Conservation (phyloP, 2,113 vertebrate species). For the Psittacula cyanocephala region DNA sequence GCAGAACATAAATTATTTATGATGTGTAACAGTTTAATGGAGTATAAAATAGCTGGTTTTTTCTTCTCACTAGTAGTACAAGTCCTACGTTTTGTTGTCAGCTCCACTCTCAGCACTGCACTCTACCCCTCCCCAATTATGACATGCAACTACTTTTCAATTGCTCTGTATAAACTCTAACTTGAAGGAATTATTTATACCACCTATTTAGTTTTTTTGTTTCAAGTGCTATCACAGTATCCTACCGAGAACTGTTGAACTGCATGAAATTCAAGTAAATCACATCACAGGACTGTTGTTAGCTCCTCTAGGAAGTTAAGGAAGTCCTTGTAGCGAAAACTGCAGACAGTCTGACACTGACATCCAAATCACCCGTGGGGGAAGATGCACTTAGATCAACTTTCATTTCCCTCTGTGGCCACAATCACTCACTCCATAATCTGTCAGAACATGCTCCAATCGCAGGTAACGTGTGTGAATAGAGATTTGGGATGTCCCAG, state of each 20-base stretch:
- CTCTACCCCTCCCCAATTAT: conserved; percentile 56
- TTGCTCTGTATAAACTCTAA: conserved; percentile 52
- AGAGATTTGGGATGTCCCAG: not conserved
- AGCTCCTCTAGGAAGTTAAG: not conserved
- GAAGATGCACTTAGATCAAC: not conserved
- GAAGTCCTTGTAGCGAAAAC: not conserved
- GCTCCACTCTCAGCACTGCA: conserved; percentile 32
- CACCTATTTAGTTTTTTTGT: conserved; percentile 53
- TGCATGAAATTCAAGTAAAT: not conserved
- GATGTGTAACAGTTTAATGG: conserved; percentile 75
- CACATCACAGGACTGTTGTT: not conserved
- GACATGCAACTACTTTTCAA: conserved; percentile 72
- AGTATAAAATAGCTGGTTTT: conserved; percentile 77
- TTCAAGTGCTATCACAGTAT: conserved; percentile 19
- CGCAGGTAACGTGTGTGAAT: fast-evolving
- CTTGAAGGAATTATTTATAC: conserved; percentile 50
- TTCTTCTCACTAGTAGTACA: conserved; percentile 55
- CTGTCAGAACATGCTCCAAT: not conserved
- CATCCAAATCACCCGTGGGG: not conserved
- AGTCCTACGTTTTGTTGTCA: conserved; percentile 57
- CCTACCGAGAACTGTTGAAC: not conserved
- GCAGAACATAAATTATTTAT: conserved; percentile 75
- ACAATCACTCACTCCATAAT: not conserved
- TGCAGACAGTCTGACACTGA: fast-evolving
- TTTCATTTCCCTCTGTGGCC: not conserved